Base-by-base conservation (phyloP, 2,888 invertebrate species). In the Ecdyonurus torrentis region DNA sequence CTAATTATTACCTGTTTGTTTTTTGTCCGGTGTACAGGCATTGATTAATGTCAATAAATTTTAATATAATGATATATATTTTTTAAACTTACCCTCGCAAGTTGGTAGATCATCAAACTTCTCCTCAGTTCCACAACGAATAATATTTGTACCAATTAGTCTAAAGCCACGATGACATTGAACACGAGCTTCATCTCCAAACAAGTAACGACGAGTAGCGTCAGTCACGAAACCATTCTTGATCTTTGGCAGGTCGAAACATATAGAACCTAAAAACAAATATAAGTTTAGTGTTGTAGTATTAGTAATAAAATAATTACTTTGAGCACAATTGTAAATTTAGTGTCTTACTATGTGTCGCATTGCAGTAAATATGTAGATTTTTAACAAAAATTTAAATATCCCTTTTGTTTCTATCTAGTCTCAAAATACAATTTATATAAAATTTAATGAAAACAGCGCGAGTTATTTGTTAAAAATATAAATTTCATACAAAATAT, bases 111-210 rank as follows among this genome's bases (percentile, higher is more conserved):
- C 83, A 68, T 87, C 86, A 68, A 94, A 94, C 66, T 81, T 77
- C 74, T 92, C 91, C 67, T 86, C 83, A n/a, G 88, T 81, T 65
- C 90, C 91, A 73, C 94, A 94, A 71, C 84, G 83, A 66, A 93
- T 83, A 62, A 93, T 84, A 68, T 87, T 91, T 60, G 87, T 85
- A 25, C 91, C 91, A 65, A 85, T 86, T 2, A 94, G 78, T 76
- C 89, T 91, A 73, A 88, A 94, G 10, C 93, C 94, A 76, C 89
- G 88, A 71, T 86, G 89, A 73, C 94, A 94, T 71, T 94, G 93
- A 10, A 92, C 91, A 66, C 92, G 79, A 18, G 92, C 92, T 77
- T 94, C 93, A 72, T 95, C 94, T 1, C 91, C 91, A 69, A 81
- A 94, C 73, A 83, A 86, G 72, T 92, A 94, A 59, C 85, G 78